Evolutionary conservation across 2,113 vertebrate species (phyloP), one percentile per base, ranked within the genome.

Genomic region (Marmota monax): DNA sequence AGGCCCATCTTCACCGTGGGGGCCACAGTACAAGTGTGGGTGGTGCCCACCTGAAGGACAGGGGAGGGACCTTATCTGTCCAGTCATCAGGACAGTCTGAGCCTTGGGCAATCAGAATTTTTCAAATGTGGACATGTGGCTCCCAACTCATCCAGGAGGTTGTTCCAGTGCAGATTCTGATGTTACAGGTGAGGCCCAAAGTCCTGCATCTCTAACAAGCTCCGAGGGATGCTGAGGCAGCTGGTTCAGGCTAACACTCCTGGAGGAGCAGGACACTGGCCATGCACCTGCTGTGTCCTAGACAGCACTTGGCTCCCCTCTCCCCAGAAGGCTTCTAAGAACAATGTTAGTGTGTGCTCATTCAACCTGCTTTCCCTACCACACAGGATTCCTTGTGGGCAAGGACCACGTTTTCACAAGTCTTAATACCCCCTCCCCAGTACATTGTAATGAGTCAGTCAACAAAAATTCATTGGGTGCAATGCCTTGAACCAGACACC

Each of bases 321-420:
- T 22, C 18, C 6, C 25, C 58, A 27, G 67, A 6, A n/a, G 37
- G 53, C 77, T 94, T 51, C 80, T 39, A 79, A 23, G 91, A 53
- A 90, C 25, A 14, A 10, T 76, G 32, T 72, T 39, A 9, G 29
- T 42, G 72, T 77, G 18, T 32, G 22, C 91, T 53, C 27, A 51
- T 48, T 78, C 45, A 32, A 82, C 83, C 37, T 25, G 53, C 92
- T 88, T 32, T 83, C 92, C 83, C 73, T 27, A 83, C 69, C 78
- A 77, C 23, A 37, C 39, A 9, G 9, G 86, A 84, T 88, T 87
- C 78, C 48, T 73, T 51, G 16, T 92, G 94, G 53, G 39, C 78
- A 53, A 82, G 56, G 90, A 39, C 34, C 3, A 1, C 25, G 42
- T 37, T 91, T 93, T 78, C 48, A 79, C 56, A 63, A 1, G 13